Conservation (phyloP, 2,113 vertebrate species). For the Dolichotis patagonum region DNA sequence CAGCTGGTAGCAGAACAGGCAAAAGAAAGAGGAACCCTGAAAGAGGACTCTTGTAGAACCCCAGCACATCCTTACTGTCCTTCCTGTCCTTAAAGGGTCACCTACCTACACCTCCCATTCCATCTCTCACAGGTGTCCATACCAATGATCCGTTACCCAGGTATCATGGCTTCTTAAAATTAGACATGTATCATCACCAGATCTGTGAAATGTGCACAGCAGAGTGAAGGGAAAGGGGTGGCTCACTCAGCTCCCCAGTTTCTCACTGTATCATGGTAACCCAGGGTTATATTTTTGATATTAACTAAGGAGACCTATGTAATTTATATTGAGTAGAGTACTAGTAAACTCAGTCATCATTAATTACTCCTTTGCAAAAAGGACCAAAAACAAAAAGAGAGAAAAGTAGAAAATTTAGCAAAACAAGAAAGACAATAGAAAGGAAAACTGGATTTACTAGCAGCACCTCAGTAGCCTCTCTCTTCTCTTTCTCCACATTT, state of each 20-base stretch:
- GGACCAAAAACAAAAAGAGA: background rate
- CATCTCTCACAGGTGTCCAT: background rate
- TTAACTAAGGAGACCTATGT: background rate
- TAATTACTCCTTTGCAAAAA: background rate
- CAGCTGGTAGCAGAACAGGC: background rate
- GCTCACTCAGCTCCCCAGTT: background rate
- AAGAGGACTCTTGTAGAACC: background rate
- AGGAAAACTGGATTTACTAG: background rate
- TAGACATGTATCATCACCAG: background rate
- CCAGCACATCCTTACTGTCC: background rate
- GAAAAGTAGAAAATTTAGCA: background rate
- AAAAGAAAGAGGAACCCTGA: background rate
- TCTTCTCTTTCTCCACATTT: background rate
- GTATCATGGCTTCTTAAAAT: background rate
- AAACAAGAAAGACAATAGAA: background rate
- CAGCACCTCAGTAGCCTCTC: background rate
- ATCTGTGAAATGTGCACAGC: background rate
- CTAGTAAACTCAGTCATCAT: background rate
- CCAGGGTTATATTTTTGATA: background rate
- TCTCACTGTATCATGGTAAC: background rate
- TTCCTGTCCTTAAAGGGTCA: background rate
- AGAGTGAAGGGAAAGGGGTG: background rate
- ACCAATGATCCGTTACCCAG: too few species aligned
- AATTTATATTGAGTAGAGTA: background rate
- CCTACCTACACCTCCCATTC: background rate